Evolutionary conservation across 2,113 vertebrate species (phyloP), one percentile per base, ranked within the genome.

Genomic region (Struthidea cinerea): DNA sequence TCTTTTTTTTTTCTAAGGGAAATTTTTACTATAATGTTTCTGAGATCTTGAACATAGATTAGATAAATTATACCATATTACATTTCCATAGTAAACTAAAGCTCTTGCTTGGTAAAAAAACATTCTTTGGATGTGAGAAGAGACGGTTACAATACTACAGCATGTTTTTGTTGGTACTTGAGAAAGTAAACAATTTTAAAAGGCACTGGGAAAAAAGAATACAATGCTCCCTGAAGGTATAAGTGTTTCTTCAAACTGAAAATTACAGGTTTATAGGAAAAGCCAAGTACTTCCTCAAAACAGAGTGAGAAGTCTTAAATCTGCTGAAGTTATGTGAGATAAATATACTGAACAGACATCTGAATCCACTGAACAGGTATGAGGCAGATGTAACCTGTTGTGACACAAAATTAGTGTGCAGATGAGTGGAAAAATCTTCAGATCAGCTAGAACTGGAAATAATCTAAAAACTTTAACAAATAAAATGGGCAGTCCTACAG

Each of bases 251-350:
- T 96, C 96, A 93, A 98, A 97, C 93, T 97, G 96, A 97, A 98
- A 98, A 98, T 98, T 98, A 97, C 97, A 97, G 97, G 98, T 98
- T 97, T 97, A 92, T 97, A 97, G 97, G 94, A 97, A 97, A 97
- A 97, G 82, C 64, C 93, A 94, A 97, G 93, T 95, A 75, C 49
- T 90, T 98, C 77, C 92, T 90, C 93, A 90, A 60, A 93, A 87
- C 91, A 94, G 74, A 95, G 68, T 47, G 82, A 94, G 86, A 77
- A 96, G 82, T 94, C 97, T 97, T 81, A 97, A 96, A 98, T 97
- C 94, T 97, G 79, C 90, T 92, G 89, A 97, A 97, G 87, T 53
- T 30, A 39, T 0, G 0, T 94, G 93, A 97, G 96, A 97, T 97
- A 96, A 94, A 96, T 94, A 89, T 74, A 94, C 75, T 96, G 91